Evolutionary conservation across 2,888 invertebrate species (phyloP).

Genomic region (Venusia cambrica): DNA sequence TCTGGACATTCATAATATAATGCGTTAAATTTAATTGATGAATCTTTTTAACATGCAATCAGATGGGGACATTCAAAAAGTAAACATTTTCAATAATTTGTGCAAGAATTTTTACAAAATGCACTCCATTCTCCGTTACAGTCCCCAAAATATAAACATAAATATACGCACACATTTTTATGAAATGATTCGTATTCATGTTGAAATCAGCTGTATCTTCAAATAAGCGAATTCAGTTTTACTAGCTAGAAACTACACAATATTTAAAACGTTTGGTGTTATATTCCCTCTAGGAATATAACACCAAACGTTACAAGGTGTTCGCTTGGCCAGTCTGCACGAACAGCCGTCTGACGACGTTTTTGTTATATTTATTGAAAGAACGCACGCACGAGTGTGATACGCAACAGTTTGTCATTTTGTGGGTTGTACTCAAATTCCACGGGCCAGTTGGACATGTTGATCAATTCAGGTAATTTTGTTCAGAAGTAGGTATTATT

Average conservation of each 20-base stretch:
- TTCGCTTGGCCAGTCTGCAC: conserved; percentile 29
- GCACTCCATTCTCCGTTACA: too few species aligned
- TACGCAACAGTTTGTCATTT: conserved; percentile 58
- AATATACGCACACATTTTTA: too few species aligned
- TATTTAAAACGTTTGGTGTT: too few species aligned
- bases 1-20: conserved; percentile 47
- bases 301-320: conserved; percentile 11
- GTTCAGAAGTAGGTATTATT: too few species aligned
- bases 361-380: conserved; percentile 59
- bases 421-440: conserved; percentile 34
- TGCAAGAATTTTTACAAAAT: too few species aligned
- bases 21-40: conserved; percentile 24
- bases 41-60: conserved; percentile 1
- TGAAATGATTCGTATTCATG: too few species aligned
- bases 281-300: conserved; percentile 5
- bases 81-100: too few species aligned
- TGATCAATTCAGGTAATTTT: conserved; percentile 14
- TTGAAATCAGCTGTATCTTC: too few species aligned
- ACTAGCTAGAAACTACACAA: too few species aligned
- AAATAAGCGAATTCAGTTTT: too few species aligned
- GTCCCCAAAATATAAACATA: too few species aligned
- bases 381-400: conserved; percentile 69
- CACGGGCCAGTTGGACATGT: conserved; percentile 16
- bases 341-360: conserved; percentile 40
- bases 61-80: too few species aligned